Evolutionary conservation across 2,113 vertebrate species (phyloP), one percentile per base, ranked within the genome.

Genomic region (Megaceryle torquata): DNA sequence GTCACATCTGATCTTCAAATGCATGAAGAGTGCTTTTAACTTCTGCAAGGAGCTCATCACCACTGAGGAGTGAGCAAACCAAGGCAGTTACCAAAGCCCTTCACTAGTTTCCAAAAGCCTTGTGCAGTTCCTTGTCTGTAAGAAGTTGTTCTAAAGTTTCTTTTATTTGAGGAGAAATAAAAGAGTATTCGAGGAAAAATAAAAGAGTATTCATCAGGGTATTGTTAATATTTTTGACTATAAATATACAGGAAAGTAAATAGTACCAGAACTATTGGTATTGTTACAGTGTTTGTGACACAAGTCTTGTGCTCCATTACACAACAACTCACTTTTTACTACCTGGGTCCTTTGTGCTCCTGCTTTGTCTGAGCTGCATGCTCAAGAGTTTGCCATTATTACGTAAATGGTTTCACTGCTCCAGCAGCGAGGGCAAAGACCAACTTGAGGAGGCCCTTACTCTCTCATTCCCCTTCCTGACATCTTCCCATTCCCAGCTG

Each of bases 131-230:
- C 33, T 33, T 6, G 33, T 2, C 21, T 3, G 71, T 7, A 37
- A 53, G 25, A 56, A 65, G 13, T 11, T 57, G 26, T 51, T 46
- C 15, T 26, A 35, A 53, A 44, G 31, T 33, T 82, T n/a, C 3
- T 26, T 68, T 37, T 18, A 16, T 24, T 72, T 39, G 33, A 57
- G 48, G 39, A 63, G 24, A 71, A 82, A 63, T 4, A 39, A 37
- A 37, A 37, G 37, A 37, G 37, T 18, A 16, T 22, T 72, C n/a
- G 33, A 57, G 48, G 39, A 63, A 20, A 71, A 82, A 61, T 4
- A 39, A 11, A 19, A 0, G 0, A 91, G 5, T 11, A 14, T 39
- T 43, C 8, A 53, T 4, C 6, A 15, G 31, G 7, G 24, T 9
- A 68, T 51, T 2, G 7, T 4, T 54, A 71, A 11, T 15, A 29